Percentiles rank a stretch among this genome's conserved stretches.
Evolutionary conservation across 2,888 invertebrate species (phyloP).

Genomic region (Horisme vitalbata): DNA sequence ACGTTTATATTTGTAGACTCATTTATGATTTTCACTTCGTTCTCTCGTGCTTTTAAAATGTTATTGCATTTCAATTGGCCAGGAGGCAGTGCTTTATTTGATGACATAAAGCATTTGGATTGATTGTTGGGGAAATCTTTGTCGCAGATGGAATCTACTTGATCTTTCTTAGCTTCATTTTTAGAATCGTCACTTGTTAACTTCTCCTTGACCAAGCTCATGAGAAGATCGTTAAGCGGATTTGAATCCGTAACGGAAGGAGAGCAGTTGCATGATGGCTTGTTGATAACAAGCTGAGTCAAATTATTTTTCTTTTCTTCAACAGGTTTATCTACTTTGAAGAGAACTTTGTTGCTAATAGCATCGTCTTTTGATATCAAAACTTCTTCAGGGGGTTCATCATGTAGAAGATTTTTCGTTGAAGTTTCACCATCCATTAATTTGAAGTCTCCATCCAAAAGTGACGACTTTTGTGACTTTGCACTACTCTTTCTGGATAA

Average conservation of each 20-base stretch:
- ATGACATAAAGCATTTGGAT: slow-evolving; percentile 84
- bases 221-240: slow-evolving; percentile 74
- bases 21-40: slow-evolving; percentile 74
- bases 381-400: slow-evolving; percentile 63
- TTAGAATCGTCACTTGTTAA: slow-evolving; percentile 85
- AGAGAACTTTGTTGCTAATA: slow-evolving; percentile 73
- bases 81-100: slow-evolving; percentile 90
- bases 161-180: slow-evolving; percentile 84
- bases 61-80: slow-evolving; percentile 96
- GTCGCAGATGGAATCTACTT: slow-evolving; percentile 67
- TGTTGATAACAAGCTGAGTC: slow-evolving; percentile 68
- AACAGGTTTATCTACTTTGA: slow-evolving; percentile 67
- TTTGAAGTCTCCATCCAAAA: slow-evolving; percentile 51
- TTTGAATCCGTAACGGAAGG: slow-evolving; percentile 69
- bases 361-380: slow-evolving; percentile 74
- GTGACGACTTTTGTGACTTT: slow-evolving; percentile 80
- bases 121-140: slow-evolving; percentile 88
- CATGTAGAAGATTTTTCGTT: slow-evolving; percentile 68
- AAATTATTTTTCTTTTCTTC: slow-evolving; percentile 74
- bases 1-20: slow-evolving; percentile 72
- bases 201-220: slow-evolving; percentile 78
- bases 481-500: slow-evolving; percentile 81
- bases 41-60: slow-evolving; percentile 91
- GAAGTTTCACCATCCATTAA: slow-evolving; percentile 59
- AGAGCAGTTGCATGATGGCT: slow-evolving; percentile 74